Base-by-base conservation (phyloP, 1,140 invertebrate genomes). In the Drosophila ananassae region DNA sequence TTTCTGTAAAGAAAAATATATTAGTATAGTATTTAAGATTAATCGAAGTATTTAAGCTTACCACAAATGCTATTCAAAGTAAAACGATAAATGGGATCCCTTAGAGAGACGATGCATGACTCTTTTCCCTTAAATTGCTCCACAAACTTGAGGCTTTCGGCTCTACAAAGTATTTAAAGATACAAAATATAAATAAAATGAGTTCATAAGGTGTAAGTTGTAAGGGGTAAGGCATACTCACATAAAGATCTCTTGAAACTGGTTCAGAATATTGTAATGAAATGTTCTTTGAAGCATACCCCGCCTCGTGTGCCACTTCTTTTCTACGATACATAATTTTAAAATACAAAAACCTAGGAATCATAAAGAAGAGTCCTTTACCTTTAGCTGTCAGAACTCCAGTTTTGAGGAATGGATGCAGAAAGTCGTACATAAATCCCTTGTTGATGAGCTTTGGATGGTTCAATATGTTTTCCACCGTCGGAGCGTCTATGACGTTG, bases 251-350 rank as follows among this genome's bases (percentile, higher is more conserved):
- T 94, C 92, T 47, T 74, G 72, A 90, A 97, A 98, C 74, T 96
- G 94, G 59, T 95, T 93, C 6, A 98, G 92, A 62, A 98, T 97
- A 79, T 96, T 96, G 76, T 98, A 98, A 91, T 98, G 97, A 91
- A 98, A 98, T 0, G 97, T 95, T 4, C 97, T 96, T 0, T 97
- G 98, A 2, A 98, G 91, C 67, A 98, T 93, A 92, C 96, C 97
- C 50, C 97, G 93, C 34, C 97, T 92, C 0, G 84, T 75, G 34
- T 94, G 94, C 97, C 97, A 99, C 93, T 97, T 97, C 10, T 92
- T 90, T 69, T 60, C 90, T 90, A 46, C 0, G 13, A 3, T 2
- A 2, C 2, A 22, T 3, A 25, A 46, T 17, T 8, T 25, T 13
- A 5, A 1, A 52, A 12, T 8, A 6, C 0, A 5, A 2, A 12